phyloP scores from a whole-genome alignment of 2,797 vertebrate genomes.

The Glossophaga mutica region DNA sequence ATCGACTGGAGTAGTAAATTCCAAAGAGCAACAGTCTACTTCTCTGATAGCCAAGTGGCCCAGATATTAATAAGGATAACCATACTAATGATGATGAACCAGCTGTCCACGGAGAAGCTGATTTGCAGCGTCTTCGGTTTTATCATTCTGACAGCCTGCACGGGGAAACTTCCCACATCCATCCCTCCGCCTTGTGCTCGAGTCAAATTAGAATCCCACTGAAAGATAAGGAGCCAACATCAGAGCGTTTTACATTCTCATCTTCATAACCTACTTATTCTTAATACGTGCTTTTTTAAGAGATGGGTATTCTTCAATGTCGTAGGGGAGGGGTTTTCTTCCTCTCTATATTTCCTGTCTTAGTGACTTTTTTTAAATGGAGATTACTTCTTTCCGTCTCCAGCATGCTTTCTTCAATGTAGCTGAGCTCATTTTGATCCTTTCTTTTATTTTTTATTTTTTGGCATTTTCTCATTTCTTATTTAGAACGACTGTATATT shows the following conservation, averaged over 20 bases:
- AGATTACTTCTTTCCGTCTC: neutral
- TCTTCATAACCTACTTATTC: conserved; percentile 80
- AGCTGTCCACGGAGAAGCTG: conserved; percentile 83
- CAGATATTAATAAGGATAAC: conserved; percentile 84
- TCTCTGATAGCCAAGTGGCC: conserved; percentile 73
- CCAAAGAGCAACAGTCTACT: conserved; percentile 67
- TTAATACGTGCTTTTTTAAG: conserved; percentile 74
- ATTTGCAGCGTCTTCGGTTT: conserved; percentile 80
- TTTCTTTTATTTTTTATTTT: neutral
- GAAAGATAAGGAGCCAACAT: conserved; percentile 82
- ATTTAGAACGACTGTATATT: neutral
- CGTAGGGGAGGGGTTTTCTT: conserved; percentile 57
- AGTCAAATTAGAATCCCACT: conserved; percentile 82
- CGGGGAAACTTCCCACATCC: conserved; percentile 72
- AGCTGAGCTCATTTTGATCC: neutral
- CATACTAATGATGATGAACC: conserved; percentile 84
- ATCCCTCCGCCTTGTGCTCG: conserved; percentile 62
- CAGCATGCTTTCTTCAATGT: neutral
- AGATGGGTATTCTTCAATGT: conserved; percentile 69
- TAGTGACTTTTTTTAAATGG: neutral
- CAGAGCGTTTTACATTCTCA: conserved; percentile 73
- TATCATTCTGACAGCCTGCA: conserved; percentile 82
- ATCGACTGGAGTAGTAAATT: conserved; percentile 62
- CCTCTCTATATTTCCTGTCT: conserved; percentile 30
- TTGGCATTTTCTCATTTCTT: conserved; percentile 21